Percentiles rank a stretch among this genome's conserved stretches.
Evolutionary conservation across 1,140 invertebrate genomes (phyloP).

Genomic region (Dryas iulia): DNA sequence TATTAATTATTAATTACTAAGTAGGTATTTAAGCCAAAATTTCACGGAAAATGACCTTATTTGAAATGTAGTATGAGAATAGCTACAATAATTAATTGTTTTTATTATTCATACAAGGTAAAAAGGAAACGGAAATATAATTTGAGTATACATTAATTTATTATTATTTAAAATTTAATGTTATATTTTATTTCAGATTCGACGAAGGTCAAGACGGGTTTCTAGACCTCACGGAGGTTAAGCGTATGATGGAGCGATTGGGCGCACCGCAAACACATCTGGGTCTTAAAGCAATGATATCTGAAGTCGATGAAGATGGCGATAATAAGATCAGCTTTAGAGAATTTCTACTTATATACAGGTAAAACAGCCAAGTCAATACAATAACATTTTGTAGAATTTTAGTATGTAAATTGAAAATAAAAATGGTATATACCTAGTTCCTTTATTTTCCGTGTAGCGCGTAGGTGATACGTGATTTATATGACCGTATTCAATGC

Average conservation of each 20-base stretch:
- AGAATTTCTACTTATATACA: slow-evolving; percentile 94
- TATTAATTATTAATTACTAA: not conserved
- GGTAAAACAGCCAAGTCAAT: no score
- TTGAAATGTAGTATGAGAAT: not conserved
- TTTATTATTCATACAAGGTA: not conserved
- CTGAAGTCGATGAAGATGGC: slow-evolving; percentile 94
- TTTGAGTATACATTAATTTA: no score
- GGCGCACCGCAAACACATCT: slow-evolving; percentile 96
- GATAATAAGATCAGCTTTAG: slow-evolving; percentile 95
- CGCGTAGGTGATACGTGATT: not conserved
- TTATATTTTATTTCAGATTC: slow-evolving; percentile 85
- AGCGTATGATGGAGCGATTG: slow-evolving; percentile 98
- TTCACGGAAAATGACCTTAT: not conserved
- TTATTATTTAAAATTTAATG: not conserved
- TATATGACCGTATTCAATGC: not conserved
- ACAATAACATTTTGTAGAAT: no score
- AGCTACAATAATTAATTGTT: not conserved
- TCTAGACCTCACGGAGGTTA: slow-evolving; percentile 93
- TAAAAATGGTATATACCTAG: no score
- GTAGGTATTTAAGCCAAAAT: no score
- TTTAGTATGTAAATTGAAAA: not conserved
- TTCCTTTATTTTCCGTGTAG: not conserved
- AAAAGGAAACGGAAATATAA: not conserved
- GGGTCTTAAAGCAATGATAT: slow-evolving; percentile 96
- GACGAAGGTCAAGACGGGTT: slow-evolving; percentile 93